Evolutionary conservation across 1,140 invertebrate genomes (phyloP), one percentile per base, ranked within the genome.

Genomic region (Nymphalis io): DNA sequence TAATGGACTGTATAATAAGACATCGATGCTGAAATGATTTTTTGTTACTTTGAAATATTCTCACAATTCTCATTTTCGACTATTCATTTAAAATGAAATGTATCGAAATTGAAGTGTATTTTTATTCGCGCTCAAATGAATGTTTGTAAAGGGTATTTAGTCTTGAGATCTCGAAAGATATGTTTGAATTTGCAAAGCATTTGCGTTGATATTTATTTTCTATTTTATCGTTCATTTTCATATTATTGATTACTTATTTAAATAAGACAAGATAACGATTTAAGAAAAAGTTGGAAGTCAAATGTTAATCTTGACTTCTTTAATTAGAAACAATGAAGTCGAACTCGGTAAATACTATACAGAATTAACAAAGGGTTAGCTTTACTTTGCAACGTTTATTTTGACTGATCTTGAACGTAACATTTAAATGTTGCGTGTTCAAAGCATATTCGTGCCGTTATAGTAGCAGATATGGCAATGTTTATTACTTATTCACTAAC

Each of bases 391-490:
- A 18, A 51, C 18, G 46, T 20, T 18, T 51, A 51, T 11, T 20
- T 16, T 18, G 46, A 16, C 12, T 51, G 46, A 51, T 51, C 46
- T 51, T 51, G 46, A 55, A 55, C 51, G 13, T 23, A 27, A 27
- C 20, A 55, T 55, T 55, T 48, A 40, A 53, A 33, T 39, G 57
- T 68, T 61, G 66, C 66, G 66, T 68, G 66, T 33, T 21, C 12
- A 11, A 16, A 40, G 20, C 18, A 44, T 44, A 60, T 68, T 68
- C 46, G 65, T 68, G 46, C 21, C 48, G 15, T 42, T 39, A 39
- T 55, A 20, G 20, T 55, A 55, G 44, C 40, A 67, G 65, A 68
- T 68, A 68, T 68, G 58, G 58, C 39, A 60, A 38, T 53, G 46
- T 68, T 60, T 53, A 68, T 60, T 42, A 60, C 65, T 66, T 53